phyloP scores from a whole-genome alignment of 2,113 vertebrate species.

The Pelodiscus sinensis region DNA sequence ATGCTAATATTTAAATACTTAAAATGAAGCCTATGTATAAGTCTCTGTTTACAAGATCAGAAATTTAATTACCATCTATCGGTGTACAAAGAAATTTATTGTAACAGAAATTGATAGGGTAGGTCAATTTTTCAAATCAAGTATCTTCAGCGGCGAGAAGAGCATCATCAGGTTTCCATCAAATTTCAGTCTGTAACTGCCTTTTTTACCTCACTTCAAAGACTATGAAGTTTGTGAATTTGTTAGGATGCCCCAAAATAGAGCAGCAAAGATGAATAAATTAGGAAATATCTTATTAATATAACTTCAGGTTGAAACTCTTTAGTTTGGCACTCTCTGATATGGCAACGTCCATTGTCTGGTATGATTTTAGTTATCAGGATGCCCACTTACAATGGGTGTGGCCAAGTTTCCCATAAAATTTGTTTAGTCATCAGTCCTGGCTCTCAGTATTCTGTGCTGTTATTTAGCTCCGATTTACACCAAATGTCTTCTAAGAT shows the following conservation, averaged over 20 bases:
- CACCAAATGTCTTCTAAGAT: too few relatives aligned
- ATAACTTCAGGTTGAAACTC: too few relatives aligned
- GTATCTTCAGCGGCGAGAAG: background rate
- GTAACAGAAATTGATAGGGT: background rate
- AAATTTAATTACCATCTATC: background rate
- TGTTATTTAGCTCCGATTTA: too few relatives aligned
- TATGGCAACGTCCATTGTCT: too few relatives aligned
- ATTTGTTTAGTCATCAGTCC: too few relatives aligned
- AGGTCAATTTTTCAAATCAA: slow-evolving; percentile 17
- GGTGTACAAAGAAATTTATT: background rate
- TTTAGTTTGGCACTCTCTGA: too few relatives aligned
- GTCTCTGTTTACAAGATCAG: background rate
- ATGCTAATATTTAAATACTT: background rate
- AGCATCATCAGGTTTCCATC: slow-evolving; percentile 66
- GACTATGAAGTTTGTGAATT: slow-evolving; percentile 29
- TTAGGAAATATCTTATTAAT: background rate
- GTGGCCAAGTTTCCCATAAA: too few relatives aligned
- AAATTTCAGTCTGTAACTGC: slow-evolving; percentile 22
- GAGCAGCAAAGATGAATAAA: slow-evolving; percentile 11
- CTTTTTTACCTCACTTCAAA: slow-evolving; percentile 16
- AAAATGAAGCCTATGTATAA: background rate
- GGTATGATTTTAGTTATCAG: too few relatives aligned
- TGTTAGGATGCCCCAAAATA: background rate
- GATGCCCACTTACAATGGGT: too few relatives aligned
- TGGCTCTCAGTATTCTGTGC: too few relatives aligned